These are phyloP conservation scores for Butastur rufipennis DNA, from an alignment of 2,113 vertebrate genomes.

Conservation along the genomic window DNA sequence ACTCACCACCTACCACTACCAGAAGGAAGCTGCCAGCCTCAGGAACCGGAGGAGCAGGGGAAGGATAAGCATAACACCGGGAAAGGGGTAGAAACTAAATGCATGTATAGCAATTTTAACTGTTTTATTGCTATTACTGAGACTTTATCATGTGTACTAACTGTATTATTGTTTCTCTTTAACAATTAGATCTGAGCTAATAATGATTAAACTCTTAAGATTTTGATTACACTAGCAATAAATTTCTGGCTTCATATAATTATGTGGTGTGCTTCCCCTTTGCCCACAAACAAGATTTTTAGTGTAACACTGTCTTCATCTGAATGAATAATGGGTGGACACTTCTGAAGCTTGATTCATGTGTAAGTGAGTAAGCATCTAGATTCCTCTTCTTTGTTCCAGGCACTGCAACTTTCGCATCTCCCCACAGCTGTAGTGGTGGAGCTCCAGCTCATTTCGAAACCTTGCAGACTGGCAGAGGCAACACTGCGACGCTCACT, in stretches of 20 bases:
- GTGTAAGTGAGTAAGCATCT: neutral
- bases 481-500: neutral
- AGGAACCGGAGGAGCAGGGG: neutral
- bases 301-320: neutral
- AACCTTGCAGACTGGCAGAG: neutral
- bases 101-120: neutral
- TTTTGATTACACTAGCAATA: neutral
- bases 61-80: neutral
- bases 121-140: neutral
- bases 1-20: neutral
- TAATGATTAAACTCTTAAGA: neutral
- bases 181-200: neutral
- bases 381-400: neutral
- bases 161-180: neutral
- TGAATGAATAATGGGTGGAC: neutral
- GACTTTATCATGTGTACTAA: neutral
- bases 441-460: neutral
- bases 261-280: neutral
- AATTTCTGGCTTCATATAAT: neutral
- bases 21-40: neutral
- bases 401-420: neutral
- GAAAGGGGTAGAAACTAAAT: neutral
- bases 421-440: neutral
- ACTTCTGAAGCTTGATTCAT: neutral
- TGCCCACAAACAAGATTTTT: neutral